Conservation (phyloP, 2,113 vertebrate species). For the Phycodurus eques region DNA sequence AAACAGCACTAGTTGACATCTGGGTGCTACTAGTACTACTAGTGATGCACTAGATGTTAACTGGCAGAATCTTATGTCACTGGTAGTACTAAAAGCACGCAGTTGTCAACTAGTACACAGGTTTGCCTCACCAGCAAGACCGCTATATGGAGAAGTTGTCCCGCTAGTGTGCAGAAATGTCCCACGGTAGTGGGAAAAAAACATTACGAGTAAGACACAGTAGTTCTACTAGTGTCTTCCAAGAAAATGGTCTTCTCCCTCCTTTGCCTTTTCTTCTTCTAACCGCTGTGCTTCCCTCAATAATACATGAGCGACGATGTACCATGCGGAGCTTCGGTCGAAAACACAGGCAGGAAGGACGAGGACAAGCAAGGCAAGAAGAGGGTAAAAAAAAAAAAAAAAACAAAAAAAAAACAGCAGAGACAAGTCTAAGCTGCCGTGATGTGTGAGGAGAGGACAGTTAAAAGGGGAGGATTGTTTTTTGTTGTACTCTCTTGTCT, state of each 20-base stretch:
- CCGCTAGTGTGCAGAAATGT: too few species aligned
- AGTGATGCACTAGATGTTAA: too few species aligned
- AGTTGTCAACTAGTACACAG: too few species aligned
- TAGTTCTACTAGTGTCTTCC: neutral
- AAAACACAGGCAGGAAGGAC: constrained; percentile 28
- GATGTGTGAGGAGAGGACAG: constrained; percentile 53
- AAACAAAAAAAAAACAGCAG: neutral
- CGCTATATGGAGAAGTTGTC: too few species aligned
- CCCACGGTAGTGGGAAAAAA: too few species aligned
- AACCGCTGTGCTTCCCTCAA: constrained; percentile 30
- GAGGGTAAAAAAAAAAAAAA: neutral
- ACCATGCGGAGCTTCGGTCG: constrained; percentile 30
- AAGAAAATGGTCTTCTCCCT: constrained; percentile 20
- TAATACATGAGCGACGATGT: constrained; percentile 52
- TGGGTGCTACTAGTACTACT: too few species aligned
- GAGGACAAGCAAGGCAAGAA: constrained; percentile 15
- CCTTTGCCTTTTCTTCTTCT: constrained; percentile 24
- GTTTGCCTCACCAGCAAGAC: too few species aligned
- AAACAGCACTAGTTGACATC: too few species aligned
- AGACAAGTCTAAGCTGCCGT: constrained; percentile 55
- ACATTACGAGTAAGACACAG: too few species aligned
- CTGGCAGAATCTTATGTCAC: too few species aligned
- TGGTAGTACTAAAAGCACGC: too few species aligned
- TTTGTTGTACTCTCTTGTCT: constrained; percentile 14
- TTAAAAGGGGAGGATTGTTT: constrained; percentile 39